Conservation (phyloP, 1,140 invertebrate species). For the Drosophila kurseongensis region DNA sequence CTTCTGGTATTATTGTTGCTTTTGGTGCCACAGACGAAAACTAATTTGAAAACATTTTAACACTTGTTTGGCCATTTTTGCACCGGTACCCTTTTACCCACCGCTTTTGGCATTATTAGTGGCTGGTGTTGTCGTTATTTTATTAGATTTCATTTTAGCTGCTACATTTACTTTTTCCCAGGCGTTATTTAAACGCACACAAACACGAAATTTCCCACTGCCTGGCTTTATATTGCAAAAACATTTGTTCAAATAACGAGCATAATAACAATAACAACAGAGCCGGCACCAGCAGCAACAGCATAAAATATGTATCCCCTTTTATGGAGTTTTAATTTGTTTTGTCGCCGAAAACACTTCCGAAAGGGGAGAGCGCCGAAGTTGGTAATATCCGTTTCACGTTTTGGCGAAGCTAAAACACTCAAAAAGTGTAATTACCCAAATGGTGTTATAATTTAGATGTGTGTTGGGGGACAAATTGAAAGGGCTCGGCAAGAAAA, state of each 20-base stretch:
- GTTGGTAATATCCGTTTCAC: conserved; percentile 64
- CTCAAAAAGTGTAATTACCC: conserved; percentile 81
- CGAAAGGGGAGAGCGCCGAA: conserved; percentile 5
- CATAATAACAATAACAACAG: conserved; percentile 46
- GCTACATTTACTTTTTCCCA: conserved; percentile 61
- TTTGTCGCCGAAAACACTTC: conserved; percentile 76
- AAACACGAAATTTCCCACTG: conserved; percentile 5
- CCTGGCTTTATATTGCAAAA: conserved; percentile 66
- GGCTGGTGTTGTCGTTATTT: conserved; percentile 58
- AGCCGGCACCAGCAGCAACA: conserved; percentile 45
- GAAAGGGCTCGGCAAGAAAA: conserved; percentile 57
- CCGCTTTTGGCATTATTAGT: conserved; percentile 39
- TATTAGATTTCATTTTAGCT: conserved; percentile 74
- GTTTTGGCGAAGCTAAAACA: conserved; percentile 65
- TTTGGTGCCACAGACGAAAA: conserved; percentile 55
- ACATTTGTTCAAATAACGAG: conserved; percentile 78
- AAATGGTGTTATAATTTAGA: conserved; percentile 82
- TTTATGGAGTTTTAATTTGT: conserved; percentile 83
- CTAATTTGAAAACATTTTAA: conserved; percentile 82
- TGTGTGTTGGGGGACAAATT: conserved; percentile 29
- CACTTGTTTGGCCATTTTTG: conserved; percentile 70
- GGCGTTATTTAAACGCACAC: conserved; percentile 49
- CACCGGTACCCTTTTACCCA: conserved; percentile 7
- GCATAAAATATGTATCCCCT: conserved; percentile 75
- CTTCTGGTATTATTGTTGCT: conserved; percentile 22